These are phyloP conservation scores for Gouania willdenowi DNA, from an alignment of 2,797 vertebrate genomes.

Conservation along the genomic window DNA sequence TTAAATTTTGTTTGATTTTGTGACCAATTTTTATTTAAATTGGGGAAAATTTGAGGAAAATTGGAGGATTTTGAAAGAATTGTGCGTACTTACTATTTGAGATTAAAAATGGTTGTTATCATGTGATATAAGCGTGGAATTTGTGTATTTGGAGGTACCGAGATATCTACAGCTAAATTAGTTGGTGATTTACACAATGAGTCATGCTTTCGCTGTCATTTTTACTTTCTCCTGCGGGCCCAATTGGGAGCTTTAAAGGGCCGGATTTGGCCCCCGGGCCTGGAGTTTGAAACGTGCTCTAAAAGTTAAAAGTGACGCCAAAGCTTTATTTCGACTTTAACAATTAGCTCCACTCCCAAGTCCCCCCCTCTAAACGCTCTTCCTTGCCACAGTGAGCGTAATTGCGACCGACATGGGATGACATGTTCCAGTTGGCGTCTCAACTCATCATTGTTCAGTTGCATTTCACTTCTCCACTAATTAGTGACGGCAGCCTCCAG, in stretches of 20 bases:
- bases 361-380: background rate
- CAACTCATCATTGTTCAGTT: slow-evolving; percentile 24
- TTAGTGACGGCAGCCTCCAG: slow-evolving; percentile 53
- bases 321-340: background rate
- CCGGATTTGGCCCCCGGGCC: background rate
- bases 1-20: no score
- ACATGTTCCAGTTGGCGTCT: slow-evolving; percentile 44
- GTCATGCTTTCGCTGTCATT: no score
- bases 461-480: slow-evolving; percentile 43
- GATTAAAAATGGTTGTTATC: no score
- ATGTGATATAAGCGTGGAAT: no score
- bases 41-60: no score
- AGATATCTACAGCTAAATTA: no score
- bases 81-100: no score
- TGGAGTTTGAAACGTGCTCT: background rate
- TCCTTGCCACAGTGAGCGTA: slow-evolving; percentile 6
- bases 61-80: no score
- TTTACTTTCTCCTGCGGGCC: no score
- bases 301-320: background rate
- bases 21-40: no score
- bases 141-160: no score
- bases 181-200: no score
- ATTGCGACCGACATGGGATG: slow-evolving; percentile 21
- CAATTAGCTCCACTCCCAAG: background rate
- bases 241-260: background rate